A percentile compares a stretch with the other conserved stretches of the same genome.
Evolutionary conservation across 2,888 invertebrate species (phyloP).

Genomic region (Phengaris alcon): DNA sequence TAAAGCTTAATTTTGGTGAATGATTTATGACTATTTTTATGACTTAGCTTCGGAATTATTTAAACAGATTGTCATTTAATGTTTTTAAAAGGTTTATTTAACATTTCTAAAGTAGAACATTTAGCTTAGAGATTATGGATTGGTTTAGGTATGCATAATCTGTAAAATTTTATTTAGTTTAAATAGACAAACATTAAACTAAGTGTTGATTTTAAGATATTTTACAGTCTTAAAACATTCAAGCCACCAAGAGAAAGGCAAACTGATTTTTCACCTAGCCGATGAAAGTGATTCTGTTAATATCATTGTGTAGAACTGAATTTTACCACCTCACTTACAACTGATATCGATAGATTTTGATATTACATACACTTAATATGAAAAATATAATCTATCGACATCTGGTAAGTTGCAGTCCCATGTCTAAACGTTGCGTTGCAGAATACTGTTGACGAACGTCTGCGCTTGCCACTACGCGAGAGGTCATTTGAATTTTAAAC

Average conservation of each 20-base stretch:
- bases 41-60: neutral
- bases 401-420: neutral
- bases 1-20: neutral
- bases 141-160: no score
- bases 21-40: neutral
- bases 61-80: no score
- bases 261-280: no score
- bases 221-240: no score
- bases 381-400: neutral
- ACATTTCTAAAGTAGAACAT: neutral
- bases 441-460: neutral
- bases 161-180: no score
- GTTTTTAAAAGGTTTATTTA: neutral
- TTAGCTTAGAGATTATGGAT: neutral
- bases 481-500: neutral
- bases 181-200: no score
- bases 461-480: neutral
- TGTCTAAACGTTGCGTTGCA: neutral
- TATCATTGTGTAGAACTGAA: no score
- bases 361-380: neutral
- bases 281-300: no score
- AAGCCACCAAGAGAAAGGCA: no score
- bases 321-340: no score
- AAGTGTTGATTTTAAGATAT: no score
- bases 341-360: no score